Percentiles rank a stretch among this genome's conserved stretches.
Evolutionary conservation across 2,113 vertebrate species (phyloP).

Genomic region (Gopherus evgoodei): DNA sequence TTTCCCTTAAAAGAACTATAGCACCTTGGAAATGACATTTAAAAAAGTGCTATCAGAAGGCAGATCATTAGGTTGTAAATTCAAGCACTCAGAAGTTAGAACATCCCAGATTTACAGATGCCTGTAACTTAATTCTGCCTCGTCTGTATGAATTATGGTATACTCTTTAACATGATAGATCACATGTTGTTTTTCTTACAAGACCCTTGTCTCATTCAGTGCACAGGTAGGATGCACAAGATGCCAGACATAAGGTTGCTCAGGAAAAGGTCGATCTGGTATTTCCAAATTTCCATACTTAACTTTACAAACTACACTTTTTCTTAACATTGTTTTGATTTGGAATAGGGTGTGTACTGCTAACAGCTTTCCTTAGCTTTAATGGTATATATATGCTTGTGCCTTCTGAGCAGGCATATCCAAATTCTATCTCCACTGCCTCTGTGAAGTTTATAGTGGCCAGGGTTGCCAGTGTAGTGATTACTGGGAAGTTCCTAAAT

Average conservation of each 20-base stretch:
- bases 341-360: accelerated
- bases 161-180: not conserved
- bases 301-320: not conserved
- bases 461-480: not conserved
- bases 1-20: not conserved
- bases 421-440: not conserved
- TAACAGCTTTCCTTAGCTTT: not conserved
- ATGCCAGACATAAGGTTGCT: not conserved
- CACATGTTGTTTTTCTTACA: not conserved
- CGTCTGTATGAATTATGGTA: accelerated
- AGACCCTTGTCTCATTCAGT: not conserved
- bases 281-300: not conserved
- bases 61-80: not conserved
- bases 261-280: not conserved
- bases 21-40: not conserved
- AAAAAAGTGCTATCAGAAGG: not conserved
- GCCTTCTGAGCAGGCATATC: not conserved
- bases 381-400: accelerated
- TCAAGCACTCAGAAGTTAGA: not conserved
- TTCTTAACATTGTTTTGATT: not conserved
- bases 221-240: not conserved
- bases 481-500: not conserved
- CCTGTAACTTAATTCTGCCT: not conserved
- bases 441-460: accelerated
- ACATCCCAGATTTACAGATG: not conserved